Percentiles rank a stretch among this genome's conserved stretches.
Conservation (phyloP, 2,113 vertebrate species). For the Octodon degus region DNA sequence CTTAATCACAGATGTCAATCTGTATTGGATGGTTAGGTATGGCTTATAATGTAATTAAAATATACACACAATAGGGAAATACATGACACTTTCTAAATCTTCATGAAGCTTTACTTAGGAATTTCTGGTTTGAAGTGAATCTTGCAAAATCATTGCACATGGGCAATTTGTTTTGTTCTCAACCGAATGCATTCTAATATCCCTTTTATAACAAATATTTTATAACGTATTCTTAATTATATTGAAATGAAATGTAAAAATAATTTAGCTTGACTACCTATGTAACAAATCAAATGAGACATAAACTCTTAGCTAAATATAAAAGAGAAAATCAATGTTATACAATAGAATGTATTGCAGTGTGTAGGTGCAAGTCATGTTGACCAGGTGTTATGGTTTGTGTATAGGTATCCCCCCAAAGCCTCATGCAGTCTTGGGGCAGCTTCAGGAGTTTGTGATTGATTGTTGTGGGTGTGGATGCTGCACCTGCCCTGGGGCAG, state of each 20-base stretch:
- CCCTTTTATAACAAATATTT: not conserved
- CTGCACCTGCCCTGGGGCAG: too few relatives aligned
- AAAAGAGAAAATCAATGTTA: slow-evolving; percentile 29
- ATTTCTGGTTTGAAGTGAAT: slow-evolving; percentile 11
- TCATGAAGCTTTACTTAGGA: slow-evolving; percentile 48
- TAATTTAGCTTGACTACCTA: slow-evolving; percentile 12
- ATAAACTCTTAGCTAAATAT: not conserved
- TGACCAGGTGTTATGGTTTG: too few relatives aligned
- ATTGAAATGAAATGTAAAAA: slow-evolving; percentile 47
- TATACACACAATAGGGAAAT: slow-evolving; percentile 29
- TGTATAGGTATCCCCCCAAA: too few relatives aligned
- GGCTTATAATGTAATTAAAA: slow-evolving; percentile 61
- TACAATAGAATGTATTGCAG: not conserved
- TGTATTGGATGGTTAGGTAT: slow-evolving; percentile 60
- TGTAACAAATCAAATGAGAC: slow-evolving; percentile 32
- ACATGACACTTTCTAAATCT: slow-evolving; percentile 26
- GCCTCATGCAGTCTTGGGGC: too few relatives aligned
- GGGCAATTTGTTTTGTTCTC: slow-evolving; percentile 34
- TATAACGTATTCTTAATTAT: slow-evolving; percentile 16
- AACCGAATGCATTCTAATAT: not conserved
- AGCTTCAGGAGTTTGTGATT: too few relatives aligned
- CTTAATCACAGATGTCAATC: slow-evolving; percentile 10
- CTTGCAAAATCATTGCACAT: slow-evolving; percentile 25
- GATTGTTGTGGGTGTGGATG: too few relatives aligned
- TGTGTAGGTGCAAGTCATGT: not conserved